phyloP scores from a whole-genome alignment of 2,888 invertebrate genomes.

The Epinotia bilunana region DNA sequence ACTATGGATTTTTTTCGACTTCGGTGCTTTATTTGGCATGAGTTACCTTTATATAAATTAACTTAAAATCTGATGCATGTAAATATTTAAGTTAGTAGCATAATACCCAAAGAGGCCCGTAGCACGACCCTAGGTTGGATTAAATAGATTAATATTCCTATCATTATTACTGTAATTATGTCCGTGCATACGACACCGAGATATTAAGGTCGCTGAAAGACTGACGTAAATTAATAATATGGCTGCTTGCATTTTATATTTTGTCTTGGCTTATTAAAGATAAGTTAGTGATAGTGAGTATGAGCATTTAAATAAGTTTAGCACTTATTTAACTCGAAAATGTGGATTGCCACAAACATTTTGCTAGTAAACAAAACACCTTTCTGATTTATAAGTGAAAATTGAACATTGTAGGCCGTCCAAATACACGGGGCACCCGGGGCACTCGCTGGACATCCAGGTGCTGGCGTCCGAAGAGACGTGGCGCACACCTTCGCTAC shows the following conservation, averaged over 20 bases:
- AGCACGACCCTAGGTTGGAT: neutral
- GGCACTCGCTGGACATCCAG: slow-evolving; percentile 89
- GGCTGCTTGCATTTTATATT: slow-evolving; percentile 9
- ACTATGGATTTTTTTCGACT: neutral
- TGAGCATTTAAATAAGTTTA: neutral
- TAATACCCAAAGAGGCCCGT: neutral
- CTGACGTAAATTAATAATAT: neutral
- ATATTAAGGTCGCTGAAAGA: neutral
- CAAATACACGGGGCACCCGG: slow-evolving; percentile 84
- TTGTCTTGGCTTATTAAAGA: slow-evolving; percentile 11
- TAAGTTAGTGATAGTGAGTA: neutral
- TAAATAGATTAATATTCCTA: neutral
- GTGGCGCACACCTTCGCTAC: slow-evolving; percentile 93
- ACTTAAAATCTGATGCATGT: slow-evolving; percentile 3
- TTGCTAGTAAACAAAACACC: neutral
- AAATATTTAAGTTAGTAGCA: neutral
- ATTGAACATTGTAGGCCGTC: slow-evolving; percentile 65
- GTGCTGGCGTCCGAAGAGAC: slow-evolving; percentile 93
- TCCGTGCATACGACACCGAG: neutral
- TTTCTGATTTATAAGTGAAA: neutral
- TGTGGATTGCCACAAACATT: neutral
- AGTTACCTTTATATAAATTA: neutral
- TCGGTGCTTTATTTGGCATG: neutral
- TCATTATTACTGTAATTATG: neutral
- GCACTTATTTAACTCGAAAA: neutral